Evolutionary conservation across 2,113 vertebrate species (phyloP).

Genomic region (Ariopsis seemanni): DNA sequence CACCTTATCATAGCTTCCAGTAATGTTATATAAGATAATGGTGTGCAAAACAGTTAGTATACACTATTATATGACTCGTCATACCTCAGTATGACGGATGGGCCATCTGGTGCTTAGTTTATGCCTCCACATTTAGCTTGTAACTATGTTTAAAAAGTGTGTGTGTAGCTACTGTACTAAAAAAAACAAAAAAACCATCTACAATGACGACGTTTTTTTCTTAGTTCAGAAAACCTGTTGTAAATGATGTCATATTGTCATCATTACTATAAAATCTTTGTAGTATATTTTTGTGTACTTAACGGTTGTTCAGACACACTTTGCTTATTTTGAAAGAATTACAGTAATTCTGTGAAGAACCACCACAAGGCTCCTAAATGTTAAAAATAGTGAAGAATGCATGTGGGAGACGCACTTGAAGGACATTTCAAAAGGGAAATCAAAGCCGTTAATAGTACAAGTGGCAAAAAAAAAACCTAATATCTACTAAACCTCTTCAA

Average conservation of each 20-base stretch:
- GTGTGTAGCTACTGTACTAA: neutral
- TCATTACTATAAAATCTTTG: neutral
- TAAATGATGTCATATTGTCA: neutral
- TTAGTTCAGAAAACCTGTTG: neutral
- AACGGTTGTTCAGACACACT: neutral
- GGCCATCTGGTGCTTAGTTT: neutral
- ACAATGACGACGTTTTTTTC: neutral
- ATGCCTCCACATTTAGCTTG: neutral
- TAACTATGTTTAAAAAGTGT: neutral
- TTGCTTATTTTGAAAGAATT: neutral
- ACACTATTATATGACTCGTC: neutral
- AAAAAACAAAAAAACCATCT: neutral
- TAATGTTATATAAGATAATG: neutral
- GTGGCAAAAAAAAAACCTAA: neutral
- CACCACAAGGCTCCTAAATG: neutral
- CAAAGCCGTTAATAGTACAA: neutral
- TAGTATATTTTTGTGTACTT: neutral
- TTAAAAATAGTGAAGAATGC: neutral
- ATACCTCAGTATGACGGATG: neutral
- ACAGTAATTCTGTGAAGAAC: neutral
- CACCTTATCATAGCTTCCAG: neutral
- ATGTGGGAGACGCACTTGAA: constrained; percentile 4
- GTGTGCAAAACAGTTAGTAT: neutral
- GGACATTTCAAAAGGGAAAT: neutral
- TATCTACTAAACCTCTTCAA: neutral